phyloP scores from a whole-genome alignment of 2,888 invertebrate genomes.

The Pseudoips prasinana region DNA sequence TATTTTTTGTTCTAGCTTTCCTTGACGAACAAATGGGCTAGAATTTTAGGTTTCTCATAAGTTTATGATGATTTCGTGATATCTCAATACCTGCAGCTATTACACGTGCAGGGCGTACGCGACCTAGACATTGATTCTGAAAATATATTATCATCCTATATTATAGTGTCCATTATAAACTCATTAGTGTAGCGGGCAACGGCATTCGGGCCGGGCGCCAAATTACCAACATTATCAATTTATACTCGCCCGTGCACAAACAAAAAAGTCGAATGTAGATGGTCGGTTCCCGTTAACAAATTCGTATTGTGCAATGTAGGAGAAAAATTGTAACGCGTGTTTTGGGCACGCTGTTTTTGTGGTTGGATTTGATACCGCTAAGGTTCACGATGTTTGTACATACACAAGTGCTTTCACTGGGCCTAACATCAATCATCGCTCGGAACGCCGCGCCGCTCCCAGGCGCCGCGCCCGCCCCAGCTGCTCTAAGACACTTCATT shows the following conservation, averaged over 20 bases:
- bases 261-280: constrained; percentile 78
- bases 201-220: constrained; percentile 75
- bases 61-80: constrained; percentile 9
- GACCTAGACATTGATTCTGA: constrained; percentile 78
- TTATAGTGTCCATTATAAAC: constrained; percentile 79
- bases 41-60: no score
- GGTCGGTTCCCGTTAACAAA: constrained; percentile 79
- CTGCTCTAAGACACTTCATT: constrained; percentile 42
- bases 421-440: constrained; percentile 61
- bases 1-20: no score
- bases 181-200: constrained; percentile 80
- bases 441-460: constrained; percentile 8
- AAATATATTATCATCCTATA: constrained; percentile 76
- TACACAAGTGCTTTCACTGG: constrained; percentile 72
- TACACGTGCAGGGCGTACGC: constrained; percentile 36
- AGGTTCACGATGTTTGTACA: constrained; percentile 53
- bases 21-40: no score
- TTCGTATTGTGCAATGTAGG: constrained; percentile 80
- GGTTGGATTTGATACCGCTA: constrained; percentile 71
- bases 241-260: constrained; percentile 76
- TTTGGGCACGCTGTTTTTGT: constrained; percentile 63
- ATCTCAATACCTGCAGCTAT: constrained; percentile 28
- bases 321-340: constrained; percentile 78
- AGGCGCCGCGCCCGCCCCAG: constrained; percentile 2
- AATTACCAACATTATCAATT: constrained; percentile 82